A percentile compares a stretch with the other conserved stretches of the same genome.
These are phyloP conservation scores for Bombyx mandarina DNA, from an alignment of 1,140 invertebrate species.

Conservation along the genomic window DNA sequence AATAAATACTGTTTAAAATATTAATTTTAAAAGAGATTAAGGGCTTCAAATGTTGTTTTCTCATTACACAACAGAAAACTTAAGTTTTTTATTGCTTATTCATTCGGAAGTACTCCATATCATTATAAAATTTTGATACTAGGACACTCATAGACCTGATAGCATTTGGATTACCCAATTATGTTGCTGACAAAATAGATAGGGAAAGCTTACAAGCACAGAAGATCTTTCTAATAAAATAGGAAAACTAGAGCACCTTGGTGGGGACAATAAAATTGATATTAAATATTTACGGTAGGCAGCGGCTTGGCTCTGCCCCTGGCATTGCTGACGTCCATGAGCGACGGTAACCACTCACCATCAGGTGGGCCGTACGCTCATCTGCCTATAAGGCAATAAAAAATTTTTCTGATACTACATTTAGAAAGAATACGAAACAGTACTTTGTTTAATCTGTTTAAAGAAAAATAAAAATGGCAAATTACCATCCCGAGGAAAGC, in stretches of 20 bases:
- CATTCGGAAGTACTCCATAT: too few relatives aligned
- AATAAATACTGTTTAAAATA: too few relatives aligned
- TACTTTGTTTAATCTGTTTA: slow-evolving; percentile 21
- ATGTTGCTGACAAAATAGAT: slow-evolving; percentile 24
- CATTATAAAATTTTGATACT: slow-evolving; percentile 10
- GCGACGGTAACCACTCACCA: too few relatives aligned
- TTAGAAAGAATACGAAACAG: slow-evolving; percentile 18
- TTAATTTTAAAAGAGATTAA: too few relatives aligned
- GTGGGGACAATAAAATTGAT: slow-evolving; percentile 16
- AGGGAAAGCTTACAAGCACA: slow-evolving; percentile 20
- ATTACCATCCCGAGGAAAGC: slow-evolving; percentile 20
- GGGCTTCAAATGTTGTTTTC: too few relatives aligned
- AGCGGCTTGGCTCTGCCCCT: too few relatives aligned
- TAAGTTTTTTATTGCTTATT: too few relatives aligned
- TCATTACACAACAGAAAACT: too few relatives aligned
- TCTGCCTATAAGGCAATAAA: too few relatives aligned
- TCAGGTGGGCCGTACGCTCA: too few relatives aligned
- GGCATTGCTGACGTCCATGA: too few relatives aligned
- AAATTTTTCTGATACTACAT: slow-evolving; percentile 3
- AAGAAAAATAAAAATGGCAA: slow-evolving; percentile 20
- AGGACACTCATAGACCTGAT: slow-evolving; percentile 26
- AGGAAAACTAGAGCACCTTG: slow-evolving; percentile 24
- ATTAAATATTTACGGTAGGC: too few relatives aligned
- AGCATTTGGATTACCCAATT: slow-evolving; percentile 22
- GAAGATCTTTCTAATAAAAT: slow-evolving; percentile 27